Evolutionary conservation across 1,140 invertebrate species (phyloP).

Genomic region (Drosophila nigrodunni): DNA sequence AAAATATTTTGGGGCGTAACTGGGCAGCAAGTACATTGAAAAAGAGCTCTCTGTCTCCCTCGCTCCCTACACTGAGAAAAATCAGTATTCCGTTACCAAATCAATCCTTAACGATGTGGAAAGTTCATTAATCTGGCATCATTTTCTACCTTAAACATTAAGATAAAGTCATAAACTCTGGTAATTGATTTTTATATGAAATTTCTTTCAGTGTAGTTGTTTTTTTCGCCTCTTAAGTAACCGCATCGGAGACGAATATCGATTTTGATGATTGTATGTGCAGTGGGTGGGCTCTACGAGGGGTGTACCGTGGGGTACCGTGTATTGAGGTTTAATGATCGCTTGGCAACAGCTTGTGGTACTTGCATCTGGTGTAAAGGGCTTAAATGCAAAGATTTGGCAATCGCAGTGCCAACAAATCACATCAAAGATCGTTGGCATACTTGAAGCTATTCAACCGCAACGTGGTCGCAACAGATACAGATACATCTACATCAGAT

Average conservation of each 20-base stretch:
- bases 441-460: constrained; percentile 75
- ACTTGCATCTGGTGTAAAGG: constrained; percentile 61
- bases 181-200: no score
- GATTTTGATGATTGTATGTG: constrained; percentile 16
- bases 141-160: no score
- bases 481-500: constrained; percentile 50
- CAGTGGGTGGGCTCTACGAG: constrained; percentile 19
- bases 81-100: no score
- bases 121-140: no score
- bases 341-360: constrained; percentile 46
- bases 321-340: constrained; percentile 68
- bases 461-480: constrained; percentile 72
- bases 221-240: constrained; percentile 36
- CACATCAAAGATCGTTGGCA: constrained; percentile 71
- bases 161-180: no score
- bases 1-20: constrained; percentile 52
- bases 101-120: no score
- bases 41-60: background rate
- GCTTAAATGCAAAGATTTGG: constrained; percentile 77
- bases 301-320: background rate
- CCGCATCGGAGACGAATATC: constrained; percentile 42
- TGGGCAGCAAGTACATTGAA: background rate
- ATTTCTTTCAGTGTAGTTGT: no score
- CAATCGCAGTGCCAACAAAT: constrained; percentile 60
- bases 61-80: no score